Evolutionary conservation across 2,113 vertebrate species (phyloP), one percentile per base, ranked within the genome.

Genomic region (Tauraco erythrolophus): DNA sequence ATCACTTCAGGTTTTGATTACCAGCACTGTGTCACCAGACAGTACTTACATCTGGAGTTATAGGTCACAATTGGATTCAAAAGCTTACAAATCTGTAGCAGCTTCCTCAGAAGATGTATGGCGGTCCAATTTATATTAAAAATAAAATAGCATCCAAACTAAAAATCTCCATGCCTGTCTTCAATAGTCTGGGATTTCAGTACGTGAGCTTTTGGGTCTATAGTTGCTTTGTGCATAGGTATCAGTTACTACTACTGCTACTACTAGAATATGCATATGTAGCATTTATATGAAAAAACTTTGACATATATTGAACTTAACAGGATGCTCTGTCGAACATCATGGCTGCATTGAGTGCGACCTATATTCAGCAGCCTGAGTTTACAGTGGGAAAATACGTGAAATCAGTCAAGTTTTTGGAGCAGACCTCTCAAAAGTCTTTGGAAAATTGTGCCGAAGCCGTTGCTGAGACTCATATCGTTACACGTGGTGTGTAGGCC

Each of bases 51-150:
- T 53, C 23, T 39, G 19, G 43, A 71, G 9, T 56, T 76, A 68
- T 2, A 35, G 24, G 51, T 60, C 31, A 21, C 85, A 71, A 53
- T 3, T 24, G 30, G 6, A 53, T 79, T 66, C 48, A 84, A 35
- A 60, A 79, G 16, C 7, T 60, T 87, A 13, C 22, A 82, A 66
- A 68, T 68, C 35, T 9, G 15, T 51, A 46, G 19, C 19, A 60
- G 4, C n/a, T 82, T 81, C 24, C 35, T 76, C 43, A 66, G 28
- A 75, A 64, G 10, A 58, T 14, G 23, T 0, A 0, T 25, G 16
- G 31, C 0, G 1, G 27, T 68, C 31, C 28, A 54, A 21, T 19
- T 72, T 88, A n/a, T 2, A 30, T 72, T 43, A n/a, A 88, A 57
- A 74, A 30, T 57, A 54, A 70, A 57, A 27, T 18, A 41, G 2